Conservation (phyloP, 2,888 invertebrate species). For the Lamproptera curius region DNA sequence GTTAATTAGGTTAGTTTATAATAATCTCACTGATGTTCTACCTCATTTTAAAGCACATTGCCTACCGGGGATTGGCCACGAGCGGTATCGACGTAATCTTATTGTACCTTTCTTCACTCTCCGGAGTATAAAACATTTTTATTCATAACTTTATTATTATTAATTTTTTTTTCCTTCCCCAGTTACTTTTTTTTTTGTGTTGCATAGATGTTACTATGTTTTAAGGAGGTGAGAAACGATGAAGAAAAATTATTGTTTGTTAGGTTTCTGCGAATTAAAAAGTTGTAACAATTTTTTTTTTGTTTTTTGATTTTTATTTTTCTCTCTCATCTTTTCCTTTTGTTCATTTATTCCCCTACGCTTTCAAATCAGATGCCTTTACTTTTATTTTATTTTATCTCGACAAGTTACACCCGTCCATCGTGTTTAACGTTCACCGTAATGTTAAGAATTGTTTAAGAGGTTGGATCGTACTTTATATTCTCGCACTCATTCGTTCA, state of each 20-base stretch:
- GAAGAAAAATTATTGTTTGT: constrained; percentile 77
- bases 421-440: constrained; percentile 72
- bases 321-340: constrained; percentile 39
- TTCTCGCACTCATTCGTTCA: constrained; percentile 63
- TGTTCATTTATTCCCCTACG: constrained; percentile 28
- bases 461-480: constrained; percentile 62
- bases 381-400: constrained; percentile 49
- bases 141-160: constrained; percentile 63
- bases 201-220: constrained; percentile 80
- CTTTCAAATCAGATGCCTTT: constrained; percentile 32
- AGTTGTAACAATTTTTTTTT: constrained; percentile 69
- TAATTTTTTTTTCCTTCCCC: constrained; percentile 55
- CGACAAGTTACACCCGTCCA: constrained; percentile 78
- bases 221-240: constrained; percentile 73
- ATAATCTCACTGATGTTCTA: constrained; percentile 72
- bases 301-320: constrained; percentile 57
- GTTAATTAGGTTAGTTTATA: constrained; percentile 67
- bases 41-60: constrained; percentile 54
- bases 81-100: constrained; percentile 63
- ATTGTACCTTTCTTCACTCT: constrained; percentile 75
- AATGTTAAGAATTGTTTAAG: constrained; percentile 71
- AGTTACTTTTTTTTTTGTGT: constrained; percentile 78
- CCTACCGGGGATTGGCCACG: constrained; percentile 54
- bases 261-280: constrained; percentile 79
- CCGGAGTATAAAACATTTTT: constrained; percentile 73